Evolutionary conservation across 1,140 invertebrate genomes (phyloP), one percentile per base, ranked within the genome.

Genomic region (Eubasilissa regina): DNA sequence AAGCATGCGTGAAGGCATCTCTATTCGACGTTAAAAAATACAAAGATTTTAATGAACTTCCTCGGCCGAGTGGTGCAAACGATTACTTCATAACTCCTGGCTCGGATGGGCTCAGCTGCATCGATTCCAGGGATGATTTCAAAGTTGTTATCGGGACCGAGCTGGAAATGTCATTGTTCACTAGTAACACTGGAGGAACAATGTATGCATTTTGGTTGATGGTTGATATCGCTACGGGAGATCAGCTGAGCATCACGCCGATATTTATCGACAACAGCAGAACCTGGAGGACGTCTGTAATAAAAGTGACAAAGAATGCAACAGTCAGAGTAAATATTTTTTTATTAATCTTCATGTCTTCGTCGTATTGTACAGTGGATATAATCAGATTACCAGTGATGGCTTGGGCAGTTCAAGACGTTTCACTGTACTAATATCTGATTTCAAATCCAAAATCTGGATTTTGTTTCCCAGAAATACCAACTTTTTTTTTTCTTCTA

Each of bases 21-120:
- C 60, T 21, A 1, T 64, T 64, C 35, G 21, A 35, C 13, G 60
- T 64, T 64, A 4, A 64, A 35, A 64, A 13, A 25, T 64, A 64
- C 25, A 25, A 13, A 0, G 60, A 64, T 11, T 64, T 21, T 11
- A 21, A 43, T 12, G 11, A 21, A 43, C 19, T 64, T 25, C 17
- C n/a, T 0, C 13, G 4, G 25, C 60, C 60, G 25, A 4, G 13
- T 35, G 60, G 60, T 3, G 17, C 60, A 3, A 64, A 64, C 60
- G 21, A 4, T 13, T 64, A 10, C 25, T 64, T 35, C 12, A 35
- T 64, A 43, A 25, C 60, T 35, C 11, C 60, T 8, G n/a, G 25
- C 17, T 6, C 25, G n/a, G 9, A 9, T 25, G 7, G 17, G 0
- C 17, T 17, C 17, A 64, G 60, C n/a, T 64, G 60, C 25, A 35